Conservation (phyloP, 2,888 invertebrate species). For the Coremacera marginata region DNA sequence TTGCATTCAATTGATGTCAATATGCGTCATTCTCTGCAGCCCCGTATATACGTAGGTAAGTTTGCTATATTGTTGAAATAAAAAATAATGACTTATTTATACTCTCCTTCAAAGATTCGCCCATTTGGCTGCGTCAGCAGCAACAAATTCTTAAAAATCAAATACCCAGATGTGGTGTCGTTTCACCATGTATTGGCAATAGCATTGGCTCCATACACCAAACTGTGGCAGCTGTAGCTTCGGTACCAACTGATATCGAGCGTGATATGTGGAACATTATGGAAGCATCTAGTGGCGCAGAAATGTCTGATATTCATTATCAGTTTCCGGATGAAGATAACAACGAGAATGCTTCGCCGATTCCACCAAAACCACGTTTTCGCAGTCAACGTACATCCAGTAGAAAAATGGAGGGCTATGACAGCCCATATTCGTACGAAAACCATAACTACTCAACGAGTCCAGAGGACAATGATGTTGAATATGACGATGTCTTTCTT, state of each 20-base stretch:
- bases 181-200: slow-evolving; percentile 60
- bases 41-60: slow-evolving; percentile 72
- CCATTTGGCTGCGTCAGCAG: slow-evolving; percentile 74
- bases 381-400: not conserved
- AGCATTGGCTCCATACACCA: slow-evolving; percentile 66
- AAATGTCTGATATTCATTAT: slow-evolving; percentile 59
- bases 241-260: slow-evolving; percentile 66
- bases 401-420: slow-evolving; percentile 43
- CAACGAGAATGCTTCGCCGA: slow-evolving; percentile 13
- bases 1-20: slow-evolving; percentile 71
- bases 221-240: slow-evolving; percentile 68
- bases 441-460: slow-evolving; percentile 64
- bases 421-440: slow-evolving; percentile 61
- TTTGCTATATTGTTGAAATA: not conserved
- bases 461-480: slow-evolving; percentile 54
- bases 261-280: slow-evolving; percentile 72
- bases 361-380: not conserved
- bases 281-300: slow-evolving; percentile 69
- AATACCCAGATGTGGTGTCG: slow-evolving; percentile 58
- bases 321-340: slow-evolving; percentile 52
- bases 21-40: slow-evolving; percentile 70
- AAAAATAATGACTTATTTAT: slow-evolving; percentile 2
- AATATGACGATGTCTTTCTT: slow-evolving; percentile 64
- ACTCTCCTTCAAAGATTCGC: slow-evolving; percentile 69
- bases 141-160: slow-evolving; percentile 61